A percentile compares a stretch with the other conserved stretches of the same genome.
Evolutionary conservation across 2,113 vertebrate genomes (phyloP).

Genomic region (Daubentonia madagascariensis): DNA sequence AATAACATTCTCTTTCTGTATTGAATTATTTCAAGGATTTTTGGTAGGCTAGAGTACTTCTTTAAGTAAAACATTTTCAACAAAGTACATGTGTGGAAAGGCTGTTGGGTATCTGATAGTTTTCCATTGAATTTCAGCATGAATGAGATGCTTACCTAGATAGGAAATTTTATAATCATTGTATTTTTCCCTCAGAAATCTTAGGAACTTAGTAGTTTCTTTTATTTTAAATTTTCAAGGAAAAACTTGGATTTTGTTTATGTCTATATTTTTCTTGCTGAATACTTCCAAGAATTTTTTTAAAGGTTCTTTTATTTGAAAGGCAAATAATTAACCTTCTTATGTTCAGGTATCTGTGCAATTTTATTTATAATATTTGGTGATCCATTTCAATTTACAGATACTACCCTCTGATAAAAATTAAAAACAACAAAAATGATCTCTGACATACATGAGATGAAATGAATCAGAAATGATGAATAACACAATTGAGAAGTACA

Average conservation of each 20-base stretch:
- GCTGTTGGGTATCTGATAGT: background rate
- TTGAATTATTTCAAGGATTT: background rate
- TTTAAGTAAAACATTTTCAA: background rate
- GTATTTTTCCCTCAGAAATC: background rate
- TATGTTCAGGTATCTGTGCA: background rate
- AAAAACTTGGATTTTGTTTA: background rate
- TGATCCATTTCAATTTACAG: background rate
- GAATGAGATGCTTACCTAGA: background rate
- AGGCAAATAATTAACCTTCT: background rate
- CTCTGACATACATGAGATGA: background rate
- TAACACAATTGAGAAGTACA: background rate
- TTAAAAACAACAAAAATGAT: background rate
- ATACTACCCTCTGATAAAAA: background rate
- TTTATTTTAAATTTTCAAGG: background rate
- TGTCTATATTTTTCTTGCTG: background rate
- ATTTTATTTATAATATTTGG: background rate
- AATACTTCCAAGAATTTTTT: background rate
- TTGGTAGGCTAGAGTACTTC: background rate
- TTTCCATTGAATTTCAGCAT: background rate
- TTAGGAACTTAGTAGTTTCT: background rate
- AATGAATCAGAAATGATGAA: background rate
- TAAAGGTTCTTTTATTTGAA: background rate
- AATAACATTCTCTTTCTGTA: background rate
- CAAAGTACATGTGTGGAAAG: background rate
- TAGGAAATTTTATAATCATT: background rate